phyloP scores from a whole-genome alignment of 2,797 vertebrate genomes.

The Pelochelys cantorii region DNA sequence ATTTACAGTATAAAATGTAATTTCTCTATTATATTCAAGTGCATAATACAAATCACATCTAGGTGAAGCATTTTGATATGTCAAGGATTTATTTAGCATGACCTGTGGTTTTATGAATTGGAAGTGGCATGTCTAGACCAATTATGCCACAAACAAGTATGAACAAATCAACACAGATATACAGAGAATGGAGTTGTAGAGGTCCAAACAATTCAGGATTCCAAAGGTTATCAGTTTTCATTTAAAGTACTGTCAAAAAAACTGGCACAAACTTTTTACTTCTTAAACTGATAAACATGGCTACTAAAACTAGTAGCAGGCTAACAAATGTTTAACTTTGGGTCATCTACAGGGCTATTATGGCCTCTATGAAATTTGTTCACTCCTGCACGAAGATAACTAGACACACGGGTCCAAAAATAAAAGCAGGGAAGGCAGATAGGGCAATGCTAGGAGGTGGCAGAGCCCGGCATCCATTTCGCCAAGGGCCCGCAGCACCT shows the following conservation, averaged over 20 bases:
- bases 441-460: neutral
- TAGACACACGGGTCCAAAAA: neutral
- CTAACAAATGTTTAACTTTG: neutral
- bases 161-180: neutral
- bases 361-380: fast-evolving
- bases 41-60: neutral
- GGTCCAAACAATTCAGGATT: neutral
- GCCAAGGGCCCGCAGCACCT: neutral
- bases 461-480: fast-evolving
- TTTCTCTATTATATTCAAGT: neutral
- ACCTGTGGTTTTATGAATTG: neutral
- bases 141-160: fast-evolving
- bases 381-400: neutral
- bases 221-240: neutral
- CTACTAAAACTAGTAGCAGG: neutral
- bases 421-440: neutral
- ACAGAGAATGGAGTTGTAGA: neutral
- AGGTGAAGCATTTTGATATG: fast-evolving
- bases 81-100: neutral
- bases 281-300: fast-evolving
- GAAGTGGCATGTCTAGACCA: neutral
- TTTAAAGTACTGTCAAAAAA: neutral
- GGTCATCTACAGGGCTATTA: fast-evolving
- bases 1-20: neutral
- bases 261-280: neutral